Evolutionary conservation across 2,113 vertebrate genomes (phyloP).

Genomic region (Semnornis frantzii): DNA sequence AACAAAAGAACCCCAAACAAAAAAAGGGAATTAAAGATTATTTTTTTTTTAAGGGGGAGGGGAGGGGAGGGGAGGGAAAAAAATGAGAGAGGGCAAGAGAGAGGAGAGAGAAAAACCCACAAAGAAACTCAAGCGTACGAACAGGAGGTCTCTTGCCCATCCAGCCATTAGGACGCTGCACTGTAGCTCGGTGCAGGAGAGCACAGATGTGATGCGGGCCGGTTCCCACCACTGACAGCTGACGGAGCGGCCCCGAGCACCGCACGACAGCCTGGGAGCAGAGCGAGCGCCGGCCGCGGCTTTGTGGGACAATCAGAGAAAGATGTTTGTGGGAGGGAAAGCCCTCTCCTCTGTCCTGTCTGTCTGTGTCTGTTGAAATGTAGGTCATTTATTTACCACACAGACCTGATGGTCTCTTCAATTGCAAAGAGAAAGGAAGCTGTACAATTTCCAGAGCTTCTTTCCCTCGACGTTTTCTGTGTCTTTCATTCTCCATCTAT

Average conservation of each 20-base stretch:
- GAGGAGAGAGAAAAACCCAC: not conserved
- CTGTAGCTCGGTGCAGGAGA: conserved; percentile 50
- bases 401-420: conserved; percentile 72
- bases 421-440: conserved; percentile 9
- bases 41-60: not conserved
- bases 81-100: not conserved
- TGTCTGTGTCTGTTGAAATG: conserved; percentile 75
- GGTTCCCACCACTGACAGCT: conserved; percentile 75
- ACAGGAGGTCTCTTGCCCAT: conserved; percentile 61
- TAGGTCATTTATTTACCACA: conserved; percentile 80
- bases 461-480: conserved; percentile 44
- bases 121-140: conserved; percentile 26
- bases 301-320: conserved; percentile 78
- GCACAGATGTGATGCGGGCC: conserved; percentile 80
- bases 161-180: conserved; percentile 59
- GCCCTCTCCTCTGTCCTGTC: conserved; percentile 76
- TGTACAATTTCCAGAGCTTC: not conserved
- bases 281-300: conserved; percentile 64
- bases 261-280: conserved; percentile 71
- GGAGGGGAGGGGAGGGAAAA: not conserved
- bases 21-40: not conserved
- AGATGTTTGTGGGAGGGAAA: conserved; percentile 67
- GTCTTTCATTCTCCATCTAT: conserved; percentile 53
- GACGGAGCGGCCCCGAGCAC: conserved; percentile 74
- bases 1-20: not conserved